Conservation (phyloP, 2,797 vertebrate genomes). For the Anomalospiza imberbis region DNA sequence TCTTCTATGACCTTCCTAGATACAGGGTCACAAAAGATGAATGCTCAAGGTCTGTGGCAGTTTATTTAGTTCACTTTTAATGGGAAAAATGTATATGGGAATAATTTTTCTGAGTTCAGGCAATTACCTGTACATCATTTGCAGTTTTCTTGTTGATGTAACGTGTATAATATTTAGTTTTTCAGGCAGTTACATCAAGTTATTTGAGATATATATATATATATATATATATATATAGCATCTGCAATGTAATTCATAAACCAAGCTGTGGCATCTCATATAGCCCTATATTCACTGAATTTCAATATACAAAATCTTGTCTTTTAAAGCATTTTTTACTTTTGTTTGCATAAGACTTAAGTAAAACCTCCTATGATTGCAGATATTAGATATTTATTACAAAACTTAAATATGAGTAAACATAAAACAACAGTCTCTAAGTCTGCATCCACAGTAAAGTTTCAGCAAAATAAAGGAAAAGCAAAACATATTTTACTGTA, state of each 20-base stretch:
- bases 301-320: background rate
- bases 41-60: background rate
- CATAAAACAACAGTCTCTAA: background rate
- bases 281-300: background rate
- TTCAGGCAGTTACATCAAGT: background rate
- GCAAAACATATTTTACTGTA: background rate
- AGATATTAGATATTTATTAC: background rate
- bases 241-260: background rate
- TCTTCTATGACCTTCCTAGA: background rate
- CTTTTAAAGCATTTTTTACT: background rate
- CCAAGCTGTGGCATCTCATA: background rate
- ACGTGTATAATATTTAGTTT: background rate
- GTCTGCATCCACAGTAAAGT: background rate
- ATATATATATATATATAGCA: background rate
- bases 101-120: background rate
- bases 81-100: background rate
- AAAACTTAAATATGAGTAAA: background rate
- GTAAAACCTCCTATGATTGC: background rate
- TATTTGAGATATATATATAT: background rate
- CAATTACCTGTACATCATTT: background rate
- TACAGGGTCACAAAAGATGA: background rate
- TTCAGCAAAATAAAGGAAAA: slow-evolving; percentile 4
- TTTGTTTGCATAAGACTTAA: background rate
- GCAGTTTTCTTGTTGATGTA: slow-evolving; percentile 4
- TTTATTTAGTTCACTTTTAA: background rate